A percentile compares a stretch with the other conserved stretches of the same genome.
Evolutionary conservation across 1,140 invertebrate genomes (phyloP).

Genomic region (Dendrolimus kikuchii): DNA sequence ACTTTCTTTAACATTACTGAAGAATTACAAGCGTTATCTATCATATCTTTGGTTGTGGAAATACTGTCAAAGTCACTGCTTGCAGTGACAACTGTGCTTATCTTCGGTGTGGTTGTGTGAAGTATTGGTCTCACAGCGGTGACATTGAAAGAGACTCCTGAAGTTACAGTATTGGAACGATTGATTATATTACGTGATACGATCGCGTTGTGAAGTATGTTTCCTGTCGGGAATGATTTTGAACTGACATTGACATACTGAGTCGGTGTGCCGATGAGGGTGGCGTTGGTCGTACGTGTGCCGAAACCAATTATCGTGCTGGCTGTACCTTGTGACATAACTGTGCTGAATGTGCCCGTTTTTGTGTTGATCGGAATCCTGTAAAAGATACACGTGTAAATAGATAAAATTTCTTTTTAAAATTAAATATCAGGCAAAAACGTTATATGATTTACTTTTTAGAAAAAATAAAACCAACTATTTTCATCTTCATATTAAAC

Average conservation of each 20-base stretch:
- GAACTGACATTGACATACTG: slow-evolving; percentile 66
- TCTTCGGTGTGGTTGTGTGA: slow-evolving; percentile 48
- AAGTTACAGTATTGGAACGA: slow-evolving; percentile 32
- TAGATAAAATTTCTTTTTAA: no score
- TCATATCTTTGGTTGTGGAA: slow-evolving; percentile 66
- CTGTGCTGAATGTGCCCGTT: slow-evolving; percentile 56
- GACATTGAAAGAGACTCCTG: slow-evolving; percentile 50
- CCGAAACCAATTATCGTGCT: slow-evolving; percentile 63
- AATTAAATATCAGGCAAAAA: no score
- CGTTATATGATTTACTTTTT: no score
- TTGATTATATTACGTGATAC: slow-evolving; percentile 63
- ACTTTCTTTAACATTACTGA: slow-evolving; percentile 71
- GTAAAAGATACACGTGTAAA: slow-evolving; percentile 20
- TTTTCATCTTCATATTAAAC: no score
- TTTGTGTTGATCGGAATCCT: slow-evolving; percentile 64
- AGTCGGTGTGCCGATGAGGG: slow-evolving; percentile 41
- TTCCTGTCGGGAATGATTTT: slow-evolving; percentile 67
- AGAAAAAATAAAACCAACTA: no score
- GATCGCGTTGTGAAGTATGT: slow-evolving; percentile 68
- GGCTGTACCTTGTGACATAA: slow-evolving; percentile 63
- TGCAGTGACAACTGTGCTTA: slow-evolving; percentile 35
- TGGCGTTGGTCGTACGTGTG: slow-evolving; percentile 48
- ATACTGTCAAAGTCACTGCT: slow-evolving; percentile 51
- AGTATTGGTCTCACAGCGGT: slow-evolving; percentile 39
- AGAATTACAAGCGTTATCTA: slow-evolving; percentile 67